Base-by-base conservation (phyloP, 2,797 vertebrate species). In the Melanitta fusca region DNA sequence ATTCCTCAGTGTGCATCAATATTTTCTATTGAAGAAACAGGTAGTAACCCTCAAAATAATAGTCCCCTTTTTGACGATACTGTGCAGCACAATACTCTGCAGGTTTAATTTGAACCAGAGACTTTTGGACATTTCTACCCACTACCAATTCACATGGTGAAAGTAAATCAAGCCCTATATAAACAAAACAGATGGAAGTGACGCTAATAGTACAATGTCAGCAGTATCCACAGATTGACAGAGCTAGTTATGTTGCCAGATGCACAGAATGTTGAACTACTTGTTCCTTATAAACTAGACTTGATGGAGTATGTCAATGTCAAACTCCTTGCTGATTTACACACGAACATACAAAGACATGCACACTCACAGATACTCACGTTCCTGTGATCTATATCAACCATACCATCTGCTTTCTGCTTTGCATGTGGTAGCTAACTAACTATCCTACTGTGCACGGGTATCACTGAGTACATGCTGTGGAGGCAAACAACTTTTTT, bases 221-320 rank as follows among this genome's bases (percentile, higher is more conserved):
- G 98, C 98, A 97, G 97, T 98, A 98, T 98, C 98, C 97, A 98
- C 98, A 98, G 98, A 98, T 98, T 98, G 98, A 98, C 98, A 98
- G 98, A 98, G 97, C 95, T 97, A 96, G 97, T 97, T 98, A 98
- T 96, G 96, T 97, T 98, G 98, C 98, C 98, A 98, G 98, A 98
- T 98, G 98, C 98, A 98, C 98, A 98, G 98, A 98, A 98, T 98
- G 98, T 98, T 98, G 97, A 97, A 98, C 98, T 98, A 97, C 98
- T 98, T 98, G 98, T 98, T 98, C 98, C 97, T 98, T 98, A 97
- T 98, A 98, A 97, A 98, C 98, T 98, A 98, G 98, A 98, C 98
- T 98, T 98, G 98, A 98, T 98, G 97, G 98, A 98, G 98, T 98
- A 98, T 97, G 98, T 98, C 98, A 98, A 97, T 98, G 98, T 98